Evolutionary conservation across 2,888 invertebrate genomes (phyloP).

Genomic region (Seira ritae): DNA sequence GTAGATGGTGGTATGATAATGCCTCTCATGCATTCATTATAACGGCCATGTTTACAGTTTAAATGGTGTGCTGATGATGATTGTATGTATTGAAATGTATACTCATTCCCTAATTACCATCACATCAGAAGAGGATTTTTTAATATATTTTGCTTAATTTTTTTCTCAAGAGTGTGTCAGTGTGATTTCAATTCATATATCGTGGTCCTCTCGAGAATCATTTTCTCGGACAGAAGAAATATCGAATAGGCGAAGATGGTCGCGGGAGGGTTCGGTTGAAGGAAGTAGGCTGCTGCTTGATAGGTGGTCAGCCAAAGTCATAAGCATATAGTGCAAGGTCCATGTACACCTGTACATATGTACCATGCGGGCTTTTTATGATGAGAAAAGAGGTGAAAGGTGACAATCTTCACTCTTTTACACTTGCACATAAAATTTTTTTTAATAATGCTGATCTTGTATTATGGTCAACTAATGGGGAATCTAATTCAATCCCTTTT

Average conservation of each 20-base stretch:
- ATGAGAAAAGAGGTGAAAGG: conserved; percentile 55
- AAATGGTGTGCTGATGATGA: neutral
- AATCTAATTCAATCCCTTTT: too few species aligned
- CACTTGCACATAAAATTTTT: conserved; percentile 27
- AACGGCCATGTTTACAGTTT: conserved; percentile 50
- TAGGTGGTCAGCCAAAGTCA: conserved; percentile 7
- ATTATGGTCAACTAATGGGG: neutral
- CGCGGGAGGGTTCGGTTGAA: neutral
- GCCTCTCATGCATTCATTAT: neutral
- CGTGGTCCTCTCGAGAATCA: neutral
- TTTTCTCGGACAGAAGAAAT: neutral
- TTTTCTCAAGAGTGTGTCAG: conserved; percentile 10
- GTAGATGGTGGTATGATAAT: conserved; percentile 8
- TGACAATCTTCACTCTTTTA: conserved; percentile 41
- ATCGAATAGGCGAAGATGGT: neutral
- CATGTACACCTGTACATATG: neutral
- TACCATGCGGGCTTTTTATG: neutral
- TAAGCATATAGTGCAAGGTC: conserved; percentile 4
- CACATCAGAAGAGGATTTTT: conserved; percentile 13
- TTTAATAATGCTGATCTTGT: neutral
- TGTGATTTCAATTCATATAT: neutral
- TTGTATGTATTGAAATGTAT: neutral
- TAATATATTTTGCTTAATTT: conserved; percentile 36
- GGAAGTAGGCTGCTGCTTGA: neutral
- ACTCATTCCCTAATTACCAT: conserved; percentile 49